phyloP scores from a whole-genome alignment of 2,113 vertebrate species.

The Spheniscus mendiculus region DNA sequence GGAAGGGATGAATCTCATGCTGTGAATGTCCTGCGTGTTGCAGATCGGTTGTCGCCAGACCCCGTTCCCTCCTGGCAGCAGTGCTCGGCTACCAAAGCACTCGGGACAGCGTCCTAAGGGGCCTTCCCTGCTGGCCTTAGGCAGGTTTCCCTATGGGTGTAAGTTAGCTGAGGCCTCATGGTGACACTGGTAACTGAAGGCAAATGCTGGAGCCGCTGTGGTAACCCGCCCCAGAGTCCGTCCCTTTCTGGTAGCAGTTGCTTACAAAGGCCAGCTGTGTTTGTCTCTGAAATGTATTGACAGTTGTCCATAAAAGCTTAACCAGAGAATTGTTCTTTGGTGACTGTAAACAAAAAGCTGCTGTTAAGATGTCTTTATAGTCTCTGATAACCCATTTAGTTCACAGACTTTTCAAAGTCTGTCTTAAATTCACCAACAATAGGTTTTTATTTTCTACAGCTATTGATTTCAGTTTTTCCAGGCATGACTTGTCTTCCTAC shows the following conservation, averaged over 20 bases:
- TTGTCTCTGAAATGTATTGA: neutral
- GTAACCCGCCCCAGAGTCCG: accelerated
- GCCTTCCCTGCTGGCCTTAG: neutral
- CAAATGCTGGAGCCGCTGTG: neutral
- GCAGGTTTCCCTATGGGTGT: accelerated
- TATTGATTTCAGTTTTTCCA: neutral
- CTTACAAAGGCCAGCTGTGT: neutral
- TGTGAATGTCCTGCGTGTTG: neutral
- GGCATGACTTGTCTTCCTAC: neutral
- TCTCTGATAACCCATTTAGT: neutral
- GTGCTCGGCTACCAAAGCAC: accelerated
- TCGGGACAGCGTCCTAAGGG: neutral
- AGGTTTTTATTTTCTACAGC: neutral
- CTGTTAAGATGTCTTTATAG: neutral
- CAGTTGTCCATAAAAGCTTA: neutral
- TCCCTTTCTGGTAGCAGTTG: neutral
- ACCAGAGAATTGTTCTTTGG: neutral
- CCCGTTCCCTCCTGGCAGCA: neutral
- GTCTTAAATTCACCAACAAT: neutral
- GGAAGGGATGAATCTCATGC: neutral
- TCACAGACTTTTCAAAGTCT: neutral
- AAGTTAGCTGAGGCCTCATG: accelerated
- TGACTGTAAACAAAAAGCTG: neutral
- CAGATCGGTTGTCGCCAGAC: neutral
- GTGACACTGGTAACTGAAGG: accelerated